A percentile compares a stretch with the other conserved stretches of the same genome.
Conservation (phyloP, 2,113 vertebrate species). For the Spea bombifrons region DNA sequence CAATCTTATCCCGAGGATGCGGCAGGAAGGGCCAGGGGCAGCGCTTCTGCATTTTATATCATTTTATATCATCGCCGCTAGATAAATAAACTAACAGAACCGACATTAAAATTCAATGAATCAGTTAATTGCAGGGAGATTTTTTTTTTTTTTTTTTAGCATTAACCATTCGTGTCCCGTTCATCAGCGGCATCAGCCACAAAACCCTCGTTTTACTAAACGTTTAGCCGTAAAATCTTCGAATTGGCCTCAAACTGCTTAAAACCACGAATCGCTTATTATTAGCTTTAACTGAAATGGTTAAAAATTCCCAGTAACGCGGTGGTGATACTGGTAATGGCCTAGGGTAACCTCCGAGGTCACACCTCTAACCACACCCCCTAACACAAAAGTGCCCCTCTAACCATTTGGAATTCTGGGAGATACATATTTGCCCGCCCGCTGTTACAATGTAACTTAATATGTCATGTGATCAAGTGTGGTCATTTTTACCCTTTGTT, state of each 20-base stretch:
- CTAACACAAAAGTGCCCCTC: no score
- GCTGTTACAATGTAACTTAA: no score
- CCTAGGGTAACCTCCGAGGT: no score
- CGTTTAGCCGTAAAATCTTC: background rate
- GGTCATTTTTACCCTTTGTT: no score
- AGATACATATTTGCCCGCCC: no score
- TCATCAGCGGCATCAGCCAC: slow-evolving; percentile 1
- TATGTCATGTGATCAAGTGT: no score
- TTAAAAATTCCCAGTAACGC: no score
- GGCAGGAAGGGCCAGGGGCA: slow-evolving; percentile 20
- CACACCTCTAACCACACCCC: no score
- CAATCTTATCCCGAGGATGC: slow-evolving; percentile 9
- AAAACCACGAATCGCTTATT: no score
- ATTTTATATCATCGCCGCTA: slow-evolving; percentile 12
- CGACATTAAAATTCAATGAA: slow-evolving; percentile 31
- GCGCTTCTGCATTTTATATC: slow-evolving; percentile 9
- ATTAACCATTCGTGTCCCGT: background rate
- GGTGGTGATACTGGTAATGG: no score
- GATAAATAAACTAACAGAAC: slow-evolving; percentile 11
- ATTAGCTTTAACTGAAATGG: no score
- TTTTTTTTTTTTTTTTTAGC: slow-evolving; percentile 4
- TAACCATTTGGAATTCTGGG: no score
- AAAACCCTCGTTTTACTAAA: background rate
- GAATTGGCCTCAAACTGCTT: background rate
- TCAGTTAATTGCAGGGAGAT: slow-evolving; percentile 18